Evolutionary conservation across 2,888 invertebrate species (phyloP).

Genomic region (Agrotis ipsilon): DNA sequence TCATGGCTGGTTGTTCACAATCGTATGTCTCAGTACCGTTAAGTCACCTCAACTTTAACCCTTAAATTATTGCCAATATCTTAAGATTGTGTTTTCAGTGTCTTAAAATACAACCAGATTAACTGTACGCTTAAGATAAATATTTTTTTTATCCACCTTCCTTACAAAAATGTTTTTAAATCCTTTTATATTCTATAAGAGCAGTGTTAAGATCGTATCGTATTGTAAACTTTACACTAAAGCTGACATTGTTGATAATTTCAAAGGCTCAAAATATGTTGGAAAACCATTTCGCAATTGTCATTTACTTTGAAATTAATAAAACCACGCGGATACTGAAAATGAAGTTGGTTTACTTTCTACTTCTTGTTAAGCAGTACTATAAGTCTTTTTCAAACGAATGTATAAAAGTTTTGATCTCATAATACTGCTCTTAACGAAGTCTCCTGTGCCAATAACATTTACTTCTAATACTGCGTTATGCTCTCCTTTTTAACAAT

Average conservation of each 20-base stretch:
- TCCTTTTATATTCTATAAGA: background rate
- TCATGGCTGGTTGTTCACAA: conserved; percentile 20
- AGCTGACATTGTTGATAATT: background rate
- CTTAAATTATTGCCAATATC: conserved; percentile 51
- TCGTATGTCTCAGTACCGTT: conserved; percentile 44
- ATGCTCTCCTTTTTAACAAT: too few relatives aligned
- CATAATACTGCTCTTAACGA: background rate
- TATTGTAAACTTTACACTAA: background rate
- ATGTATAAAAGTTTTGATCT: too few relatives aligned
- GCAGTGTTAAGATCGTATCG: background rate
- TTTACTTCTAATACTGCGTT: too few relatives aligned
- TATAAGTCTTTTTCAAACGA: too few relatives aligned
- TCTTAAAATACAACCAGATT: conserved; percentile 47
- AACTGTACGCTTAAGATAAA: conserved; percentile 52
- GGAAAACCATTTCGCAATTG: background rate
- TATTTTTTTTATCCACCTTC: conserved; percentile 11
- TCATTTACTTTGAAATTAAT: conserved; percentile 7
- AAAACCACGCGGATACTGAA: background rate
- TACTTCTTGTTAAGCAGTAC: too few relatives aligned
- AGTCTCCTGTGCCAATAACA: background rate
- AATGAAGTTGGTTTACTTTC: background rate
- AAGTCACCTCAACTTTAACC: conserved; percentile 31
- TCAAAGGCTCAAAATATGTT: background rate
- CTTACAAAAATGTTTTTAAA: conserved; percentile 1
- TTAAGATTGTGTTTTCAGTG: conserved; percentile 36